phyloP scores from a whole-genome alignment of 2,113 vertebrate species.

The Lamprotornis superbus region DNA sequence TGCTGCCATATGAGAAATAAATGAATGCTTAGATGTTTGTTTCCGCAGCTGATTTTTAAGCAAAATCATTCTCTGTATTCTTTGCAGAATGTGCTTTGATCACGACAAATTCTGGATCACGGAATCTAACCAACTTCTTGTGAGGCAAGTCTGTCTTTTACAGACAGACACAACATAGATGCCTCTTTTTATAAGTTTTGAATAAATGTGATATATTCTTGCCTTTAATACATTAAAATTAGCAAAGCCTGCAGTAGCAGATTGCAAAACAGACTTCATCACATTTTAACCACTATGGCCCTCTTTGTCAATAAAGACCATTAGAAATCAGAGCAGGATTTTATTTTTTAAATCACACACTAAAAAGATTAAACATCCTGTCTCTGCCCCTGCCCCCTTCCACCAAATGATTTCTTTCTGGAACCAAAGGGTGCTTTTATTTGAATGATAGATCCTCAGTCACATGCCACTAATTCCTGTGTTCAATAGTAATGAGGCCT shows the following conservation, averaged over 20 bases:
- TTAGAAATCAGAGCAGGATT: neutral
- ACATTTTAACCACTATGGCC: neutral
- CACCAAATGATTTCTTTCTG: neutral
- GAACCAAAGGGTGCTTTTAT: neutral
- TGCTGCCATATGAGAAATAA: slow-evolving; percentile 1
- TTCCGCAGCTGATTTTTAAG: slow-evolving; percentile 28
- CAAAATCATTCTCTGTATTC: slow-evolving; percentile 7
- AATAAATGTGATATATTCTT: neutral
- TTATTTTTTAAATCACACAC: neutral
- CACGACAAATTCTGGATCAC: neutral
- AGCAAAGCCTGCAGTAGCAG: neutral
- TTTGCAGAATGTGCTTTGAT: slow-evolving; percentile 28
- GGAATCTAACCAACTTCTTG: neutral
- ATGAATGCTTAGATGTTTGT: neutral
- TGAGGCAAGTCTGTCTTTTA: neutral
- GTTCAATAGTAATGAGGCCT: neutral
- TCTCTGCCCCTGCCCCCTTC: fast-evolving
- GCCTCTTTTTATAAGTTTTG: neutral
- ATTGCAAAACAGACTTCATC: neutral
- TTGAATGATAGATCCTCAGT: neutral
- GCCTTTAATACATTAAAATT: neutral
- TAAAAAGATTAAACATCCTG: neutral
- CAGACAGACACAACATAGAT: neutral
- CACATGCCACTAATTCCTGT: neutral
- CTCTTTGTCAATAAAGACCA: neutral